Conservation (phyloP, 2,797 vertebrate genomes). For the Sphenopsis melanotis region DNA sequence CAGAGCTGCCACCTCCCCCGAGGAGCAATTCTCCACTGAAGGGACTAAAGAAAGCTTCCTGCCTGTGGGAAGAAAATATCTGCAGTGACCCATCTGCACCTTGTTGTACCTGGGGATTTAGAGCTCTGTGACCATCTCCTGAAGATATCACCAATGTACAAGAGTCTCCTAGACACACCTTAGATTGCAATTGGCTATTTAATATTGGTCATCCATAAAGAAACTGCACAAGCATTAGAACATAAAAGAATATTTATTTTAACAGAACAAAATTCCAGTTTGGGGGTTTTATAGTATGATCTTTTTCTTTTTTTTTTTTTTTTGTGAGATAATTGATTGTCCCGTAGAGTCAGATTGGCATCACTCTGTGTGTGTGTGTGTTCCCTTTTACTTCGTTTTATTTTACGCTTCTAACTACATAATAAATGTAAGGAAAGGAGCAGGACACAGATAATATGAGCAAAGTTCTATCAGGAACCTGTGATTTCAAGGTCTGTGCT, state of each 20-base stretch:
- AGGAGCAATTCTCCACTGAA: background rate
- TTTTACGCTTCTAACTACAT: background rate
- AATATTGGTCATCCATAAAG: background rate
- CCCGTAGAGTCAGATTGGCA: background rate
- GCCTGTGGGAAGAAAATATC: fast-evolving
- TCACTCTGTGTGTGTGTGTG: background rate
- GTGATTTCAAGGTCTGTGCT: background rate
- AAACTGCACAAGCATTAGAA: background rate
- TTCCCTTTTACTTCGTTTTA: background rate
- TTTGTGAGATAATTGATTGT: background rate
- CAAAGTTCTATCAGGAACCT: background rate
- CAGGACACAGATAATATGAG: background rate
- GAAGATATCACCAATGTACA: fast-evolving
- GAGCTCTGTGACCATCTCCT: background rate
- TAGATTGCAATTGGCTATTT: background rate
- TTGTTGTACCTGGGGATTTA: background rate
- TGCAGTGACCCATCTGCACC: fast-evolving
- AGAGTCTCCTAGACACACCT: background rate
- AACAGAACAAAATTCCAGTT: background rate
- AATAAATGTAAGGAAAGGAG: background rate
- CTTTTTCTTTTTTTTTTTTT: background rate
- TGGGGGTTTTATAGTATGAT: fast-evolving
- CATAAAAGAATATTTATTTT: background rate
- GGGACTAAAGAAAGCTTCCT: background rate
- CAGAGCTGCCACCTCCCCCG: fast-evolving